A percentile compares a stretch with the other conserved stretches of the same genome.
These are phyloP conservation scores for Cirrhinus mrigala DNA, from an alignment of 2,797 vertebrate genomes.

Conservation along the genomic window DNA sequence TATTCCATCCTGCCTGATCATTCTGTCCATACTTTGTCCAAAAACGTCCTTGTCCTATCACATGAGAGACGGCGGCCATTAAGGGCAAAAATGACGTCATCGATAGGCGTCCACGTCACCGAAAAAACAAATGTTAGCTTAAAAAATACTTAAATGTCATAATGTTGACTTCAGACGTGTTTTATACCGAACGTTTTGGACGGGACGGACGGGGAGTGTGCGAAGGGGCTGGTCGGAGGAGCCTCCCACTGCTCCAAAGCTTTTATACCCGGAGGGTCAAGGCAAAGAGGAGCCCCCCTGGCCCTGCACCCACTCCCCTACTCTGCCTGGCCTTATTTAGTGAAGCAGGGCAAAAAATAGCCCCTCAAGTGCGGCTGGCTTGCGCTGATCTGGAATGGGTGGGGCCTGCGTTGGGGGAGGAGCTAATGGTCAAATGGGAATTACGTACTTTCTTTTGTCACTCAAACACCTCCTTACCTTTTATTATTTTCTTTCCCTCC, in stretches of 20 bases:
- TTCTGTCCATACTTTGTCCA: constrained; percentile 53
- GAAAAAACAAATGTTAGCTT: constrained; percentile 43
- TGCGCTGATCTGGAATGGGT: constrained; percentile 22
- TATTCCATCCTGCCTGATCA: constrained; percentile 50
- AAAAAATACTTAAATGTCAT: constrained; percentile 35
- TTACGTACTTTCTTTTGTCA: constrained; percentile 50
- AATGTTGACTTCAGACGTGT: constrained; percentile 42
- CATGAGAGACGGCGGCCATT: neutral
- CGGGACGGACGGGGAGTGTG: constrained; percentile 48
- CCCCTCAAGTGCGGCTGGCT: constrained; percentile 82
- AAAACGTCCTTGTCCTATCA: constrained; percentile 22
- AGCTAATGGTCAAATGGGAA: constrained; percentile 41
- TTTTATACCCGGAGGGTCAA: constrained; percentile 89
- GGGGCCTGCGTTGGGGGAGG: constrained; percentile 68
- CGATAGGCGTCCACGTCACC: constrained; percentile 26
- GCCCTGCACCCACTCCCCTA: constrained; percentile 69
- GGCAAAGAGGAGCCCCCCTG: constrained; percentile 71
- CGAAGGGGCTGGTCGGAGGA: constrained; percentile 75
- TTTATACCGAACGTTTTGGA: constrained; percentile 50
- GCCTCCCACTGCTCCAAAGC: constrained; percentile 81
- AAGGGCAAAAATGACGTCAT: constrained; percentile 8
- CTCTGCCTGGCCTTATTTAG: constrained; percentile 97
- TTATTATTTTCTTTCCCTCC: constrained; percentile 32
- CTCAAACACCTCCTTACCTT: constrained; percentile 70
- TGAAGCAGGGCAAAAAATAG: constrained; percentile 97